phyloP scores from a whole-genome alignment of 92 coral and sea anemone genomes.

The Blastomussa wellsi region DNA sequence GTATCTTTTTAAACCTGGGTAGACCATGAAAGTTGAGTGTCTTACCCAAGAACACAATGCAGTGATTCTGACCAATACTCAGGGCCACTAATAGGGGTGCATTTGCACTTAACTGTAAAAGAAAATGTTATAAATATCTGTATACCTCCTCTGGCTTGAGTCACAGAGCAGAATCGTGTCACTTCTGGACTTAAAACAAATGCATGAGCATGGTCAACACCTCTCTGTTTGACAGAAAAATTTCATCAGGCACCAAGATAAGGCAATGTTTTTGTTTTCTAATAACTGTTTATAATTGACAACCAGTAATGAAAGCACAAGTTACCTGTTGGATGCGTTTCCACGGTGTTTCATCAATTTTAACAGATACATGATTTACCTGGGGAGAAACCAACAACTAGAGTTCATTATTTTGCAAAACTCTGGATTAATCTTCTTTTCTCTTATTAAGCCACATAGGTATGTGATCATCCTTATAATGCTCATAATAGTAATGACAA shows the following conservation, averaged over 20 bases:
- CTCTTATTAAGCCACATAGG: too few species aligned
- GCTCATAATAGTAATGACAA: too few species aligned
- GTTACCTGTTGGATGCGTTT: constrained; percentile 64
- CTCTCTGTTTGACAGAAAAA: constrained; percentile 41
- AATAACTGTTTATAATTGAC: neutral
- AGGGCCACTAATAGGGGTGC: too few species aligned
- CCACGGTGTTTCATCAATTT: constrained; percentile 81
- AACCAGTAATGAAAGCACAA: neutral
- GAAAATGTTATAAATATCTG: neutral
- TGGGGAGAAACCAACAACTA: neutral
- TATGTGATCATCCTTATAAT: too few species aligned
- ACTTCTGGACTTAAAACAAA: constrained; percentile 65
- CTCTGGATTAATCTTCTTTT: too few species aligned
- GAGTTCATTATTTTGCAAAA: neutral
- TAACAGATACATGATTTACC: constrained; percentile 57
- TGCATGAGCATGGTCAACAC: constrained; percentile 77
- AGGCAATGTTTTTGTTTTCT: neutral
- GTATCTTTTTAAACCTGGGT: too few species aligned
- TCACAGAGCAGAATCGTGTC: constrained; percentile 65
- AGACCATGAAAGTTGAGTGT: too few species aligned
- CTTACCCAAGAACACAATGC: too few species aligned
- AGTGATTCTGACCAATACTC: too few species aligned
- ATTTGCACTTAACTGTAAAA: too few species aligned
- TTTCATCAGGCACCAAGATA: neutral
- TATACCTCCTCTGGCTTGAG: constrained; percentile 76